Conservation (phyloP, 2,797 vertebrate species). For the Austrolebias charrua region DNA sequence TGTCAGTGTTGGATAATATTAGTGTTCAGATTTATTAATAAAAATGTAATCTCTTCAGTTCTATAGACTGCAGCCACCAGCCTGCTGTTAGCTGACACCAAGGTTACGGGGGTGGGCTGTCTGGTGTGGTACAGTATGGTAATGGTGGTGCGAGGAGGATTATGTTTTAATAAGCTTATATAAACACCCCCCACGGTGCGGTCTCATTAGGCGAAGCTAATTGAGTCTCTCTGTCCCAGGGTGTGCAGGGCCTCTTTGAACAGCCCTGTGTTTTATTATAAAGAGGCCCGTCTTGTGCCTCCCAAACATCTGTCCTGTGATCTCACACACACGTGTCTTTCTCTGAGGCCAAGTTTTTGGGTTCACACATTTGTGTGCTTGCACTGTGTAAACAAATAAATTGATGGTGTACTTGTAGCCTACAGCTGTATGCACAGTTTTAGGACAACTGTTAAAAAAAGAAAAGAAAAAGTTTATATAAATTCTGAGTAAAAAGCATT, state of each 20-base stretch:
- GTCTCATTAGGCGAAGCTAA: slow-evolving; percentile 71
- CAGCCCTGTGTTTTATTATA: slow-evolving; percentile 51
- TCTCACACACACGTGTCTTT: slow-evolving; percentile 62
- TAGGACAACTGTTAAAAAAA: too few species aligned
- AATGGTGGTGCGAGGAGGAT: slow-evolving; percentile 51
- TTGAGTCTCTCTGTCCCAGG: slow-evolving; percentile 64
- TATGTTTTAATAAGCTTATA: slow-evolving; percentile 79
- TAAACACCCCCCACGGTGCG: slow-evolving; percentile 65
- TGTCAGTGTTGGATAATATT: not conserved
- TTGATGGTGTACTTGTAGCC: slow-evolving; percentile 17
- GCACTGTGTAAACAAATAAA: slow-evolving; percentile 9
- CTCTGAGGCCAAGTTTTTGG: slow-evolving; percentile 39
- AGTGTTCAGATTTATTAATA: not conserved
- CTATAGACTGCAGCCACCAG: slow-evolving; percentile 16
- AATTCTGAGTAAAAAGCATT: too few species aligned
- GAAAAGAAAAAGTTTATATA: too few species aligned
- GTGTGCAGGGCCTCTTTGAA: slow-evolving; percentile 65
- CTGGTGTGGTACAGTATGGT: slow-evolving; percentile 56
- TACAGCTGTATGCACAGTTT: slow-evolving; percentile 11
- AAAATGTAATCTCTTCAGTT: not conserved
- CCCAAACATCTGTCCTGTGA: slow-evolving; percentile 66
- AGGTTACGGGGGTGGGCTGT: slow-evolving; percentile 33
- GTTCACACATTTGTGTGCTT: slow-evolving; percentile 28
- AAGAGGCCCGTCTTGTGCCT: slow-evolving; percentile 58
- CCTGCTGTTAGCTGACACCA: slow-evolving; percentile 28